Percentiles rank a stretch among this genome's conserved stretches.
Evolutionary conservation across 1,140 invertebrate genomes (phyloP).

Genomic region (Gonatopus flavifemur): DNA sequence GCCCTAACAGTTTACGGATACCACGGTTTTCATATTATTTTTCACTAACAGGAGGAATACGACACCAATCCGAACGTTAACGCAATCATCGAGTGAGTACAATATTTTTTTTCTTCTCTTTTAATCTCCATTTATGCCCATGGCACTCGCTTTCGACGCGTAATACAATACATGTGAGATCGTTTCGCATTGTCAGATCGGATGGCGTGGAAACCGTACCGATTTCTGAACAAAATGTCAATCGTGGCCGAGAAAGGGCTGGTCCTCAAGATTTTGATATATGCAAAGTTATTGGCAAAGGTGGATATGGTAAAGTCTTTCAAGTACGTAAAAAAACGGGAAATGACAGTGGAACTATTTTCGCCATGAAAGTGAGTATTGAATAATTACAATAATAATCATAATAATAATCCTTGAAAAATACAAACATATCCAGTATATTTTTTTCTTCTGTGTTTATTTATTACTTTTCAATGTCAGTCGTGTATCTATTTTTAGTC

Average conservation of each 20-base stretch:
- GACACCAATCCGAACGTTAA: constrained; percentile 76
- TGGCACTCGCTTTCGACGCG: too few species aligned
- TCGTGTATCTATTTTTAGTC: too few species aligned
- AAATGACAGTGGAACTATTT: constrained; percentile 87
- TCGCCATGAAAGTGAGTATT: constrained; percentile 91
- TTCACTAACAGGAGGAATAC: constrained; percentile 68
- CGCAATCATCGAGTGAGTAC: constrained; percentile 75
- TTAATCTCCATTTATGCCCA: not conserved
- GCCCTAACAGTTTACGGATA: too few species aligned
- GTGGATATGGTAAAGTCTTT: constrained; percentile 98
- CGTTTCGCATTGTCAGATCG: constrained; percentile 57
- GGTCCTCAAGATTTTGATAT: constrained; percentile 94
- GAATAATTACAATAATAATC: not conserved
- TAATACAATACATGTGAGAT: too few species aligned
- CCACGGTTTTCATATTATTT: too few species aligned
- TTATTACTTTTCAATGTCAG: not conserved
- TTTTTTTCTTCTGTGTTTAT: not conserved
- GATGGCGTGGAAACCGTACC: constrained; percentile 82
- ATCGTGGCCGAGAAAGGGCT: constrained; percentile 77
- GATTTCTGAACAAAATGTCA: constrained; percentile 85
- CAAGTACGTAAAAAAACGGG: constrained; percentile 93
- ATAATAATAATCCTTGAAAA: not conserved
- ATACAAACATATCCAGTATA: not conserved
- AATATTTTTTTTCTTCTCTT: not conserved
- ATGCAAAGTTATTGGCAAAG: constrained; percentile 95